Percentiles rank a stretch among this genome's conserved stretches.
phyloP scores from a whole-genome alignment of 2,113 vertebrate species.

The Bombycilla garrulus region DNA sequence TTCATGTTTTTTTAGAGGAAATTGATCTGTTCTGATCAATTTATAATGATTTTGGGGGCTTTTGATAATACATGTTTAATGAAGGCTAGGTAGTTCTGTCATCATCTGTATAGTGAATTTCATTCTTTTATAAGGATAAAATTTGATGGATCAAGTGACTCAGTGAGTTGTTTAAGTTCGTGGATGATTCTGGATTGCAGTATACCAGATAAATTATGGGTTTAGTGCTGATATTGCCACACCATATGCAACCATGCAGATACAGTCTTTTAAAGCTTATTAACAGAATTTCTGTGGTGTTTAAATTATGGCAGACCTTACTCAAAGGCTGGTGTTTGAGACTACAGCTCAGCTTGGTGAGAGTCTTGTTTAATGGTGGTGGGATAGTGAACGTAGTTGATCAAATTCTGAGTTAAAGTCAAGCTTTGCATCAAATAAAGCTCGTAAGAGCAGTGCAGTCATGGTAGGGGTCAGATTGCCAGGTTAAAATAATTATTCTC shows the following conservation, averaged over 20 bases:
- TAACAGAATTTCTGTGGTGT: background rate
- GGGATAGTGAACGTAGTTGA: background rate
- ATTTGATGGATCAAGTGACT: background rate
- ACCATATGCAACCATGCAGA: background rate
- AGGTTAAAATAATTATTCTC: background rate
- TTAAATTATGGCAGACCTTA: background rate
- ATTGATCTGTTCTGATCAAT: background rate
- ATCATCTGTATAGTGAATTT: background rate
- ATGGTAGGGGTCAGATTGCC: background rate
- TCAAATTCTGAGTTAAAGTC: background rate
- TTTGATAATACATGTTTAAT: background rate
- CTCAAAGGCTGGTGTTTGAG: background rate
- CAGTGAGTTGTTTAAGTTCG: background rate
- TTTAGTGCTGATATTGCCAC: background rate
- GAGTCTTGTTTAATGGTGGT: background rate
- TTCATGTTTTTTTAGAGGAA: background rate
- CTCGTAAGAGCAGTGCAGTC: background rate
- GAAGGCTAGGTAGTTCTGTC: background rate
- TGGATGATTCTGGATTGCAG: background rate
- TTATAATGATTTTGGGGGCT: background rate
- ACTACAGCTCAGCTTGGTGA: background rate
- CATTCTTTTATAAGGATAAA: background rate
- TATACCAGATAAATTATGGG: fast-evolving
- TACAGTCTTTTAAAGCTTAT: background rate
- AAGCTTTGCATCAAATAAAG: background rate